A percentile compares a stretch with the other conserved stretches of the same genome.
Conservation (phyloP, 1,140 invertebrate genomes). For the Macrosteles quadrilineatus region DNA sequence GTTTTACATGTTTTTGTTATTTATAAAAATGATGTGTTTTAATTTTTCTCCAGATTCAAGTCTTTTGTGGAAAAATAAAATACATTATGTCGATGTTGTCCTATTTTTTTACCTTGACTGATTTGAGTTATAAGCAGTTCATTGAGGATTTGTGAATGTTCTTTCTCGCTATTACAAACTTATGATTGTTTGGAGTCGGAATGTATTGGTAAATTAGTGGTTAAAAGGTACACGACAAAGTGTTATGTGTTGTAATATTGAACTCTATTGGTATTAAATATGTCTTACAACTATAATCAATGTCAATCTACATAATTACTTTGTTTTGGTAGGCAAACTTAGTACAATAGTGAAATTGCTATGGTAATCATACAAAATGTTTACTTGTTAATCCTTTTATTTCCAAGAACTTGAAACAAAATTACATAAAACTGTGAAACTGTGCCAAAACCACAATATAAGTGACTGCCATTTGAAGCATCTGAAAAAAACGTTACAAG, state of each 20-base stretch:
- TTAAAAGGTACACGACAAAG: not conserved
- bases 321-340: not conserved
- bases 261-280: not conserved
- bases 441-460: not conserved
- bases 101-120: not conserved
- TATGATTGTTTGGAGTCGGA: not conserved
- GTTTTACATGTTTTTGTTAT: slow-evolving; percentile 32
- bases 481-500: not conserved
- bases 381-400: not conserved
- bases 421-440: slow-evolving; percentile 4
- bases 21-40: slow-evolving; percentile 29
- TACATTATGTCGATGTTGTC: slow-evolving; percentile 16
- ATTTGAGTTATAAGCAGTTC: not conserved
- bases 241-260: not conserved
- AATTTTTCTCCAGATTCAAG: slow-evolving; percentile 29
- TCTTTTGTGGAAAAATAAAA: slow-evolving; percentile 31
- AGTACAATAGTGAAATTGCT: not conserved
- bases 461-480: not conserved
- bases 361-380: not conserved
- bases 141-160: not conserved
- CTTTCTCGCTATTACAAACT: not conserved
- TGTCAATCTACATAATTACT: not conserved
- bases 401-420: not conserved
- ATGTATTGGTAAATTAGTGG: not conserved
- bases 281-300: too few relatives aligned